These are phyloP conservation scores for Onthophagus sagittarius DNA, from an alignment of 2,888 invertebrate species.

Conservation along the genomic window DNA sequence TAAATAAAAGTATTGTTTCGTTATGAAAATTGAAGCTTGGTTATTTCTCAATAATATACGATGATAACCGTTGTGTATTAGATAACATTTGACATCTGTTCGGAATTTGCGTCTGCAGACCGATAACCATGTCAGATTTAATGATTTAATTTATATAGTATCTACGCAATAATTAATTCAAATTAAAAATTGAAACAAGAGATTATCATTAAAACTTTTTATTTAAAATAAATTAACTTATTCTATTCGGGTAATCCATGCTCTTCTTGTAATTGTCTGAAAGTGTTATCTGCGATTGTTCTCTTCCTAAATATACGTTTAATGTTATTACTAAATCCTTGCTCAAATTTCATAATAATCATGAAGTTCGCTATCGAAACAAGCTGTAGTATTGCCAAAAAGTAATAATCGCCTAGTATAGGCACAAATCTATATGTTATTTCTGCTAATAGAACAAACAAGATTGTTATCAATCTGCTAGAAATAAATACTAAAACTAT, in stretches of 20 bases:
- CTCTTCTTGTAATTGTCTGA: background rate
- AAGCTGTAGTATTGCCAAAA: background rate
- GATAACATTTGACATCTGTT: background rate
- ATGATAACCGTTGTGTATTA: background rate
- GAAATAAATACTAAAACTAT: background rate
- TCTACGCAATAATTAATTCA: background rate
- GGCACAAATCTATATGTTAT: background rate
- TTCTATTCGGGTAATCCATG: background rate
- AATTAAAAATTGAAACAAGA: background rate
- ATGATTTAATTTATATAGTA: background rate
- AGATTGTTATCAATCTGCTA: background rate
- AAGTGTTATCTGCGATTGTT: background rate
- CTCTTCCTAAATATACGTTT: background rate
- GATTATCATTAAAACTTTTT: background rate
- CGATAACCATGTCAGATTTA: background rate
- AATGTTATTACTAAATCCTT: background rate
- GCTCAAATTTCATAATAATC: slow-evolving; percentile 1
- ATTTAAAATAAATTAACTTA: slow-evolving; percentile 3
- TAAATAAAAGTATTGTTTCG: background rate
- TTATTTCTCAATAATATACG: background rate
- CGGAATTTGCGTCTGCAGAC: background rate
- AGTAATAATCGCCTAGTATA: background rate
- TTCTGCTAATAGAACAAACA: background rate
- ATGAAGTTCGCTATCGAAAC: background rate
- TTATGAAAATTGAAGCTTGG: background rate